Base-by-base conservation (phyloP, 2,797 vertebrate species). In the Poecilia wingei region DNA sequence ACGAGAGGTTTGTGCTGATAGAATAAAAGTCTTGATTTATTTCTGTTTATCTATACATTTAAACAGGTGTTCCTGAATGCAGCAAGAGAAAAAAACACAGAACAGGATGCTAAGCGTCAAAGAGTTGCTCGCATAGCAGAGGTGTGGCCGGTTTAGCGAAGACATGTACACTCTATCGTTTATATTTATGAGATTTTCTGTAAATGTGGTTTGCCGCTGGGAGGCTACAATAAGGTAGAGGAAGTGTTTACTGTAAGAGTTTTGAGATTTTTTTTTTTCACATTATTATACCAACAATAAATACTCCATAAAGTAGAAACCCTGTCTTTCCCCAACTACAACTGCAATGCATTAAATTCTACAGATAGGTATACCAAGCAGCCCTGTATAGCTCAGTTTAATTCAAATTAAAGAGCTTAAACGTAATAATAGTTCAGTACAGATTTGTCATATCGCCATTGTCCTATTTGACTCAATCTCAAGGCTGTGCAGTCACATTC, bases 21-120 rank as follows among this genome's bases (percentile, higher is more conserved):
- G 96, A 96, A 96, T 96, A 96, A 96, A 96, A 96, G 95, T 95
- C 91, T 95, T 91, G 89, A 95, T 96, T 96, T 96, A 96, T 96
- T 96, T 94, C 83, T 86, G 90, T 95, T 95, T 90, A 93, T 95
- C 92, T 96, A 95, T 95, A 96, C 96, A 96, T 95, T 71, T 94
- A 92, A 95, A 96, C 95, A 96, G 93, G 95, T 95, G 95, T 95
- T 95, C 95, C 95, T 95, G 94, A 96, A 95, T 94, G 95, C 93
- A 96, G 94, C 94, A 95, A 94, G 94, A 95, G 91, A 94, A 95
- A 71, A 31, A 71, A 95, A 95, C 95, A 96, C 86, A 94, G 90
- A 93, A 94, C 93, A 94, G 91, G 92, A 95, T 93, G 95, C 95
- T 92, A 95, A 94, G 94, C 93, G 87, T 90, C 92, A 92, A 92